phyloP scores from a whole-genome alignment of 2,797 vertebrate genomes.

The Sebastes diploproa region DNA sequence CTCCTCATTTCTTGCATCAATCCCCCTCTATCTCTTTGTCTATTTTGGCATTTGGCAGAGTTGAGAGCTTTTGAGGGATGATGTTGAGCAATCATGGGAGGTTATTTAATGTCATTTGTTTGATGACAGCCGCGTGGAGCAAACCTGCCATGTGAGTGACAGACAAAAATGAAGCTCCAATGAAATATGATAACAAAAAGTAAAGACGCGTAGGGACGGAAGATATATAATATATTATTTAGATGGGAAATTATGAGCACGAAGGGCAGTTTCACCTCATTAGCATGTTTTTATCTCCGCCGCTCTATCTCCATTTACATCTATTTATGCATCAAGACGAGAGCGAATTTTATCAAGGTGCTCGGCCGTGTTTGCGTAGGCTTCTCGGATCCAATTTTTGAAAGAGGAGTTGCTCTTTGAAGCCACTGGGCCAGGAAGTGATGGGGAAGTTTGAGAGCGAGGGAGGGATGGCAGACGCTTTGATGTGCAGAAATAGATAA shows the following conservation, averaged over 20 bases:
- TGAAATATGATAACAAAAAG: background rate
- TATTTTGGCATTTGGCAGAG: constrained; percentile 27
- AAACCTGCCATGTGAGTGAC: constrained; percentile 26
- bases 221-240: constrained; percentile 15
- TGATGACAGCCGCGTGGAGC: constrained; percentile 10
- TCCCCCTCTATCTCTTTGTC: constrained; percentile 19
- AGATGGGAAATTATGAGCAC: constrained; percentile 15
- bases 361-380: constrained; percentile 26
- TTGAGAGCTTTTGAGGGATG: constrained; percentile 42
- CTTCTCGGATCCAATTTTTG: constrained; percentile 31
- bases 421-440: constrained; percentile 53
- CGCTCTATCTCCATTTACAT: constrained; percentile 50
- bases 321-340: constrained; percentile 51
- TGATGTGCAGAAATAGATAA: constrained; percentile 76
- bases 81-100: constrained; percentile 32
- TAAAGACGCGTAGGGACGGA: background rate
- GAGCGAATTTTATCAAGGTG: constrained; percentile 52
- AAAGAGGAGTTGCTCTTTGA: constrained; percentile 68
- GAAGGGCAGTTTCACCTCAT: constrained; percentile 37
- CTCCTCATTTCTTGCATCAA: constrained; percentile 36
- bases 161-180: background rate
- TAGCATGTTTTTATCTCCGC: constrained; percentile 31
- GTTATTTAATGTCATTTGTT: constrained; percentile 50
- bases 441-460: constrained; percentile 45
- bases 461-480: constrained; percentile 49